phyloP scores from a whole-genome alignment of 2,797 vertebrate species.

The Oreortyx pictus region DNA sequence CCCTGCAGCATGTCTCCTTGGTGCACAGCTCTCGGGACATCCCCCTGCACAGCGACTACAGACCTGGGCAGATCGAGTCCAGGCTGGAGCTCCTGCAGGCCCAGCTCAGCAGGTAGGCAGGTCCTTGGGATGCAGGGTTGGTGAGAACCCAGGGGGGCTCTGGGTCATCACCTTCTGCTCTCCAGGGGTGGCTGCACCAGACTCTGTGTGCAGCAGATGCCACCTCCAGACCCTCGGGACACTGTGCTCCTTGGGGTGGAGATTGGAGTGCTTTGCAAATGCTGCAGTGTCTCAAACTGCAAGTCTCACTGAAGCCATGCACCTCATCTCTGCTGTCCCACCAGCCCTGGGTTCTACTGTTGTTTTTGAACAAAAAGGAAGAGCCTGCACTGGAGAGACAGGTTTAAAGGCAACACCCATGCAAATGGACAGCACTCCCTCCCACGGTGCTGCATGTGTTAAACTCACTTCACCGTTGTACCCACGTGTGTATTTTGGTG shows the following conservation, averaged over 20 bases:
- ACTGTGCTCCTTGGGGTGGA: background rate
- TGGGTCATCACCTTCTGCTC: background rate
- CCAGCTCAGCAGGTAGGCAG: conserved; percentile 89
- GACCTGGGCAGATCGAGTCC: conserved; percentile 86
- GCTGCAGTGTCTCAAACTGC: background rate
- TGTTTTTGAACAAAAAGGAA: background rate
- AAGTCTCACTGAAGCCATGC: background rate
- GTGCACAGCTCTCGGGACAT: conserved; percentile 74
- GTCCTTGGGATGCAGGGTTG: background rate
- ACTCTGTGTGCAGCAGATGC: background rate
- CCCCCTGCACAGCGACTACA: conserved; percentile 74
- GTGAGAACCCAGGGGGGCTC: background rate
- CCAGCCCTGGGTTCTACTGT: background rate
- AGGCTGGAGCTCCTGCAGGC: conserved; percentile 92
- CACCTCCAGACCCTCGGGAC: background rate
- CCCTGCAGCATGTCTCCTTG: conserved; percentile 79
- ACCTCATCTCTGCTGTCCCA: background rate
- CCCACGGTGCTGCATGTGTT: background rate
- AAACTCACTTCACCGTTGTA: background rate
- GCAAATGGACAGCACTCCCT: fast-evolving
- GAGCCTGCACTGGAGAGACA: fast-evolving
- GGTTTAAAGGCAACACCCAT: background rate
- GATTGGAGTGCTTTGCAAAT: background rate
- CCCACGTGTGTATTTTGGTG: background rate
- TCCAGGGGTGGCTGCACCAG: background rate